Evolutionary conservation across 2,888 invertebrate genomes (phyloP).

Genomic region (Micropterix aruncella): DNA sequence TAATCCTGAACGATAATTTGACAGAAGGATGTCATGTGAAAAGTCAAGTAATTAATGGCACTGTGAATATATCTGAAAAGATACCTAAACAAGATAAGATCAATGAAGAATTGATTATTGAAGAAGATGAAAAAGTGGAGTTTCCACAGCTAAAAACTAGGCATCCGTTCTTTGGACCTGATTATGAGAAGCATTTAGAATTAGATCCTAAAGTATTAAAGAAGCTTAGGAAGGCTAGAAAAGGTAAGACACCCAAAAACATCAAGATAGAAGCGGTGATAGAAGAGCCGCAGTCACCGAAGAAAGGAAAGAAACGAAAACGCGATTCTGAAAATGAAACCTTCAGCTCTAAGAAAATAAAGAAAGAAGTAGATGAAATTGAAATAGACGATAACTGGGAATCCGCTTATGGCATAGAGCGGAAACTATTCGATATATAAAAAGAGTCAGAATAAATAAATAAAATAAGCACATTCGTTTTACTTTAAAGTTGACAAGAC

Average conservation of each 20-base stretch:
- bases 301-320: too few relatives aligned
- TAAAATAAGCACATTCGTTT: too few relatives aligned
- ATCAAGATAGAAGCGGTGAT: neutral
- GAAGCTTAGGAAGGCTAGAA: neutral
- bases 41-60: neutral
- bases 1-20: neutral
- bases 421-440: constrained; percentile 30
- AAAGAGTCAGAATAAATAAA: too few relatives aligned
- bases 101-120: neutral
- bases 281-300: too few relatives aligned
- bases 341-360: too few relatives aligned
- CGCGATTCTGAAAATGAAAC: too few relatives aligned
- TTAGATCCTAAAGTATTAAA: neutral
- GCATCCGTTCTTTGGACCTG: neutral
- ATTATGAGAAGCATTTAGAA: neutral
- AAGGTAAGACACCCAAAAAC: too few relatives aligned
- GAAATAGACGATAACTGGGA: constrained; percentile 19
- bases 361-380: neutral
- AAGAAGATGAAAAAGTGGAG: neutral
- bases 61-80: neutral
- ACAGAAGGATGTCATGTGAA: neutral
- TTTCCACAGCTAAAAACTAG: neutral
- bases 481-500: too few relatives aligned
- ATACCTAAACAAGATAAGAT: too few relatives aligned
- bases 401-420: constrained; percentile 27